A percentile compares a stretch with the other conserved stretches of the same genome.
phyloP scores from a whole-genome alignment of 2,888 invertebrate genomes.

The Eupithecia abbreviata region DNA sequence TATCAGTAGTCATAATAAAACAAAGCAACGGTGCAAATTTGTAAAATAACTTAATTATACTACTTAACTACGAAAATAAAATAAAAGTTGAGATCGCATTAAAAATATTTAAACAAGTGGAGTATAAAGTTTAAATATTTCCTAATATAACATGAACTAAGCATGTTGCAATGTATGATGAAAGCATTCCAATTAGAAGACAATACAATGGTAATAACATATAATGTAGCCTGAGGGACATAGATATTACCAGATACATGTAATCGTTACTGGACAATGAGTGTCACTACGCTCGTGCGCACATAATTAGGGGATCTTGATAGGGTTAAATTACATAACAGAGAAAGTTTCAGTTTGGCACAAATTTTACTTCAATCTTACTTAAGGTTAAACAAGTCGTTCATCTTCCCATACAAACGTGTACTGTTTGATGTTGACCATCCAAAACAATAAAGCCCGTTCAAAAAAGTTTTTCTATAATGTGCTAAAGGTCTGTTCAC shows the following conservation, averaged over 20 bases:
- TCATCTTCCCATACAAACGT: too few species aligned
- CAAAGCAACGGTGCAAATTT: too few species aligned
- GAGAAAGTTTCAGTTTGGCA: conserved; percentile 43
- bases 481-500: too few species aligned
- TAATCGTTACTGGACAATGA: conserved; percentile 64
- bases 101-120: too few species aligned
- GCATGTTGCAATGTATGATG: conserved; percentile 19
- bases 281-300: conserved; percentile 73
- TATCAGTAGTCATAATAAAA: too few species aligned
- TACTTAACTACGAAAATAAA: too few species aligned
- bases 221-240: conserved; percentile 48
- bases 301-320: conserved; percentile 60
- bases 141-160: not conserved
- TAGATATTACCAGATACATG: conserved; percentile 63
- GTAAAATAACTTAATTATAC: too few species aligned
- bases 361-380: not conserved
- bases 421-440: too few species aligned
- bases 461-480: too few species aligned
- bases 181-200: conserved; percentile 55
- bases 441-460: too few species aligned
- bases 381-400: too few species aligned
- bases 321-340: conserved; percentile 39
- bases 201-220: conserved; percentile 60
- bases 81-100: too few species aligned
- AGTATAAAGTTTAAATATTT: not conserved